Conservation (phyloP, 1,140 invertebrate species). For the Drosophila sechellia region DNA sequence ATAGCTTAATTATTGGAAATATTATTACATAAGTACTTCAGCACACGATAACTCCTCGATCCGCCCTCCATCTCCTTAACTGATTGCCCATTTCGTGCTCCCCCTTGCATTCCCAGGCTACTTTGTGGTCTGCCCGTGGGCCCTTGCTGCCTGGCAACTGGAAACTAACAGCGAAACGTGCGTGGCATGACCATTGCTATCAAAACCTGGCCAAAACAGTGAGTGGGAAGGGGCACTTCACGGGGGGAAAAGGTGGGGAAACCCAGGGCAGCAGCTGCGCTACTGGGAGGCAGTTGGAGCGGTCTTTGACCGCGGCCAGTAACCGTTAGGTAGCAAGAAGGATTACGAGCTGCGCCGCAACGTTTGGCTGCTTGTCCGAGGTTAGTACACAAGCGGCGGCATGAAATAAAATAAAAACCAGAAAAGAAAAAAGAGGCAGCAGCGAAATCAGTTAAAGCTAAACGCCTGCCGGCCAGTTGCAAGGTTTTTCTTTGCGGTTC, state of each 20-base stretch:
- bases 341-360: slow-evolving; percentile 48
- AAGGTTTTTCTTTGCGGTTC: slow-evolving; percentile 10
- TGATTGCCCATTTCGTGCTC: slow-evolving; percentile 1
- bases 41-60: slow-evolving; percentile 7
- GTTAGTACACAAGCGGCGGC: slow-evolving; percentile 46
- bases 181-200: slow-evolving; percentile 52
- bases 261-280: slow-evolving; percentile 36
- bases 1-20: too few species aligned
- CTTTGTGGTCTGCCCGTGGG: slow-evolving; percentile 32
- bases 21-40: background rate
- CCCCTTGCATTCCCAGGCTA: too few species aligned
- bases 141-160: slow-evolving; percentile 34
- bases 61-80: slow-evolving; percentile 2
- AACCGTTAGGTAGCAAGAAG: slow-evolving; percentile 64
- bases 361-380: slow-evolving; percentile 52
- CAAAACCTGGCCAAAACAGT: slow-evolving; percentile 44
- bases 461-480: slow-evolving; percentile 63
- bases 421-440: slow-evolving; percentile 6
- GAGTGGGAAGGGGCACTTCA: slow-evolving; percentile 13
- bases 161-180: slow-evolving; percentile 29
- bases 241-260: background rate
- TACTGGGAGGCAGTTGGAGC: slow-evolving; percentile 50
- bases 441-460: slow-evolving; percentile 73
- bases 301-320: slow-evolving; percentile 56
- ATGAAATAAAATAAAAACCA: slow-evolving; percentile 1